Percentiles rank a stretch among this genome's conserved stretches.
phyloP scores from a whole-genome alignment of 92 coral and sea anemone species.

The Actinernus sp. region DNA sequence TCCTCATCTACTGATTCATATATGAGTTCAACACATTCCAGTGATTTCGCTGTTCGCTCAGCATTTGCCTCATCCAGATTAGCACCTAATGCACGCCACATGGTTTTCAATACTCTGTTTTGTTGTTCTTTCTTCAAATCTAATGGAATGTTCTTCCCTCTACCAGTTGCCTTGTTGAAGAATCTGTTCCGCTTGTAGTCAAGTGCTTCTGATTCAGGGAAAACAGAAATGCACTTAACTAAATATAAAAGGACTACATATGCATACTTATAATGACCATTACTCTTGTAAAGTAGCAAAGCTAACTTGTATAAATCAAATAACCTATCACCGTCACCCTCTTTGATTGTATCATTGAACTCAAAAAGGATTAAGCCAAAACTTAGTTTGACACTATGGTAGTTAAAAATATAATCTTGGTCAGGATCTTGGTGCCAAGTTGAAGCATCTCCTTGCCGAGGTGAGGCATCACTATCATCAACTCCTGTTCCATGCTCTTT shows the following conservation, averaged over 20 bases:
- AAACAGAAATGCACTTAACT: slow-evolving; percentile 18
- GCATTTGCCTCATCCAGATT: slow-evolving; percentile 59
- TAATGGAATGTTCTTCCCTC: slow-evolving; percentile 47
- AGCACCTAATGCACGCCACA: slow-evolving; percentile 57
- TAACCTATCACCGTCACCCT: slow-evolving; percentile 64
- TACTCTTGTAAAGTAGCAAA: slow-evolving; percentile 37
- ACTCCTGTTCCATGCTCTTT: slow-evolving; percentile 24
- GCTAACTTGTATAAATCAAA: slow-evolving; percentile 40
- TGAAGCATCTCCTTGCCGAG: not conserved
- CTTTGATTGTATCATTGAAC: slow-evolving; percentile 42
- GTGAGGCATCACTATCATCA: not conserved
- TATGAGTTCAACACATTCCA: slow-evolving; percentile 34
- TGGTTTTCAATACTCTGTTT: slow-evolving; percentile 42
- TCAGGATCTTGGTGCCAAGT: slow-evolving; percentile 1
- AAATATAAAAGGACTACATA: slow-evolving; percentile 44
- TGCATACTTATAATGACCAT: slow-evolving; percentile 47
- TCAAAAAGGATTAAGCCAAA: slow-evolving; percentile 60
- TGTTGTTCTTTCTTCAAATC: slow-evolving; percentile 42
- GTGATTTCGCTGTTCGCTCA: slow-evolving; percentile 58
- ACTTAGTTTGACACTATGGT: slow-evolving; percentile 67
- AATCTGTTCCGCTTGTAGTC: slow-evolving; percentile 54
- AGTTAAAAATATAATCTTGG: slow-evolving; percentile 50
- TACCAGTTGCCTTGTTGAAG: slow-evolving; percentile 40
- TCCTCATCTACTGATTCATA: slow-evolving; percentile 50
- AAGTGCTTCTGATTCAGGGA: slow-evolving; percentile 29